Percentiles rank a stretch among this genome's conserved stretches.
Evolutionary conservation across 2,797 vertebrate species (phyloP).

Genomic region (Ctenosaura bakeri): DNA sequence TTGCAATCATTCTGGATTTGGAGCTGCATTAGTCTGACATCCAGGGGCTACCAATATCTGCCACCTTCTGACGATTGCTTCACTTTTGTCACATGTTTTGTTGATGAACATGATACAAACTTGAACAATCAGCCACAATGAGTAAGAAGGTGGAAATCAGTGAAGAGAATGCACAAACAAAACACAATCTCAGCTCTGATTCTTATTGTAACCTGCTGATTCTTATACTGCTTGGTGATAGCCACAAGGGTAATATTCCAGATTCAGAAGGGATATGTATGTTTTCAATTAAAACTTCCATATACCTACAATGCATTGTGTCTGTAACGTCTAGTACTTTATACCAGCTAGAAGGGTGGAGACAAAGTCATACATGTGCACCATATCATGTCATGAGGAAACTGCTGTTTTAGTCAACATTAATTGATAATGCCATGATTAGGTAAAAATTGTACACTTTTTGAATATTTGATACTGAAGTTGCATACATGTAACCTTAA

Average conservation of each 20-base stretch:
- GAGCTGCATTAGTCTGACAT: background rate
- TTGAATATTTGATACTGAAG: background rate
- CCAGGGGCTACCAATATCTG: too few relatives aligned
- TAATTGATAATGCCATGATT: background rate
- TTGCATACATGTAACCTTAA: background rate
- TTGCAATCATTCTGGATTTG: too few relatives aligned
- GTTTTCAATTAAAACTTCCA: background rate
- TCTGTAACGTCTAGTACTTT: background rate
- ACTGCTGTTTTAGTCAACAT: background rate
- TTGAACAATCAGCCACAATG: background rate
- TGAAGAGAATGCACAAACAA: background rate
- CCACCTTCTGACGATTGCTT: too few relatives aligned
- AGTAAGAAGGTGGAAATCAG: background rate
- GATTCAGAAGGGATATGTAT: background rate
- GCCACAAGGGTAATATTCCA: background rate
- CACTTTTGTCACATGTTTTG: too few relatives aligned
- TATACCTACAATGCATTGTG: background rate
- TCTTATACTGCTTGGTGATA: background rate
- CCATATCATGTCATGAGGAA: background rate
- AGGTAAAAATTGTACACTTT: background rate
- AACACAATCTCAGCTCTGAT: too few relatives aligned
- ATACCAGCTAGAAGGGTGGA: background rate
- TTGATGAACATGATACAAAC: background rate
- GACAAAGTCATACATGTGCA: background rate
- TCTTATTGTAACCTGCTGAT: background rate